Conservation (phyloP, 1,140 invertebrate genomes). For the Venustaconcha ellipsiformis region DNA sequence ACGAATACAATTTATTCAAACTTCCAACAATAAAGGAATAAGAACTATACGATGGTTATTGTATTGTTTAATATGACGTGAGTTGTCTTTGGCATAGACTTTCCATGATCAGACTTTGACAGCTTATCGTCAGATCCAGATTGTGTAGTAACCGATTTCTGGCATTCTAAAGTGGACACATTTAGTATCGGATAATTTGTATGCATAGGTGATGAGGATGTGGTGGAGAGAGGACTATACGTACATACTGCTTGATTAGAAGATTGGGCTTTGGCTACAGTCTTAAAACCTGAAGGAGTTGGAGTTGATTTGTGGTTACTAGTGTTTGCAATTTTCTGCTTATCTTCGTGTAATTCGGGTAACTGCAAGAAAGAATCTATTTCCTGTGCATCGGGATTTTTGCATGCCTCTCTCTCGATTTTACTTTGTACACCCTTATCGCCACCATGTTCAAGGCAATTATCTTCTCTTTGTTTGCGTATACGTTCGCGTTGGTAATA, state of each 20-base stretch:
- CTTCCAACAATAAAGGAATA: too few relatives aligned
- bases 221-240: constrained; percentile 30
- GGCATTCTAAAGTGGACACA: constrained; percentile 1
- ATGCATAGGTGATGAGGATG: constrained; percentile 32
- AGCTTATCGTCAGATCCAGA: background rate
- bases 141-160: background rate
- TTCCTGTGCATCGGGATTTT: background rate
- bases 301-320: constrained; percentile 7
- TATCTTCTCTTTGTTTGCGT: constrained; percentile 29
- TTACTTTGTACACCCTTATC: background rate
- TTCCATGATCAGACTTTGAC: too few relatives aligned
- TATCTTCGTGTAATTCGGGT: background rate
- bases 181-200: constrained; percentile 13
- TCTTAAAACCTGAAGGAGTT: constrained; percentile 2
- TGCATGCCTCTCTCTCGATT: constrained; percentile 4
- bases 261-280: constrained; percentile 15
- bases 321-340: background rate
- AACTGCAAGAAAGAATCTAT: background rate
- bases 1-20: too few relatives aligned
- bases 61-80: constrained; percentile 28
- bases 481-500: constrained; percentile 91
- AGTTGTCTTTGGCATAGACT: background rate
- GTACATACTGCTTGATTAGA: constrained; percentile 18
- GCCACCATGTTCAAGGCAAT: background rate
- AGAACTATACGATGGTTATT: constrained; percentile 29